Evolutionary conservation across 2,888 invertebrate species (phyloP).

Genomic region (Mythimna impura): DNA sequence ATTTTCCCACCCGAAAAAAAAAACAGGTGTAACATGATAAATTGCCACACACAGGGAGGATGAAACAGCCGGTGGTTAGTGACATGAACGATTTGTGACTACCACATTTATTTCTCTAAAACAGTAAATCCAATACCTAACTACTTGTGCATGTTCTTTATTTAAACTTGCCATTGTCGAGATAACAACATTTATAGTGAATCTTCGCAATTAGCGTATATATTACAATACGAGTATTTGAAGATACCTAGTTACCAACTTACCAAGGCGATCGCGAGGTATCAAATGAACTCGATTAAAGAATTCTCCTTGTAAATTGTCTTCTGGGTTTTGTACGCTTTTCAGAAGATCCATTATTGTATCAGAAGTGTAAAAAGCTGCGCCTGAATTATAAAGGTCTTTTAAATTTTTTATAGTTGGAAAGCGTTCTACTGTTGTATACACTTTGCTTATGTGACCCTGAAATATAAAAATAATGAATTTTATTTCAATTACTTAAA

Average conservation of each 20-base stretch:
- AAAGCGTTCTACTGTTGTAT: slow-evolving; percentile 70
- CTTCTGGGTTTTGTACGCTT: slow-evolving; percentile 45
- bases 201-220: too few species aligned
- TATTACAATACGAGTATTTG: too few species aligned
- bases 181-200: too few species aligned
- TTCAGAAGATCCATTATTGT: slow-evolving; percentile 64
- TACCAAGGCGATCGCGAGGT: slow-evolving; percentile 50
- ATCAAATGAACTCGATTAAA: slow-evolving; percentile 35
- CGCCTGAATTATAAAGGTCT: slow-evolving; percentile 63
- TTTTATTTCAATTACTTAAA: background rate
- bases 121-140: too few species aligned
- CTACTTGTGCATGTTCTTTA: too few species aligned
- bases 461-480: slow-evolving; percentile 55
- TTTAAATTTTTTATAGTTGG: slow-evolving; percentile 63
- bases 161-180: too few species aligned
- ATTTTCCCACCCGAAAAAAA: too few species aligned
- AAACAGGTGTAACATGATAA: too few species aligned
- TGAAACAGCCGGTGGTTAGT: too few species aligned
- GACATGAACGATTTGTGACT: too few species aligned
- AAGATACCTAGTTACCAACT: background rate
- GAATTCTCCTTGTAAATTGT: slow-evolving; percentile 54
- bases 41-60: too few species aligned
- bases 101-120: too few species aligned
- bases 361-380: slow-evolving; percentile 65
- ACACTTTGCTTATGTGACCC: slow-evolving; percentile 75